phyloP scores from a whole-genome alignment of 2,888 invertebrate species.

The Thecocarcelia acutangulata region DNA sequence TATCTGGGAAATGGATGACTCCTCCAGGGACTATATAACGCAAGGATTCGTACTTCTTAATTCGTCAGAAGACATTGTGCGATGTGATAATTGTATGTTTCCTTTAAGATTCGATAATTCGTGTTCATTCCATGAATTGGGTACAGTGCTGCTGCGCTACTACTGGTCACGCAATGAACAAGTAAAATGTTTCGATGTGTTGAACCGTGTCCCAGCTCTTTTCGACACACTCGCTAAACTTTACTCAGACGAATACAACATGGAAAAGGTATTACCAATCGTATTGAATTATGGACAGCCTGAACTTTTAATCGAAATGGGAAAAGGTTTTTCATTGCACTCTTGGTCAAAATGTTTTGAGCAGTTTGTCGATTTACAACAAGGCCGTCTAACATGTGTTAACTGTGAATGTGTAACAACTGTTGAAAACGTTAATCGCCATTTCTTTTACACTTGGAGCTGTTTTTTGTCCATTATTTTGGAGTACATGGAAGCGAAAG shows the following conservation, averaged over 20 bases:
- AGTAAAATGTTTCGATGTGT: slow-evolving; percentile 79
- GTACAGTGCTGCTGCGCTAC: slow-evolving; percentile 79
- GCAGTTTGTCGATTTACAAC: slow-evolving; percentile 79
- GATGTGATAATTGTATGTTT: slow-evolving; percentile 79
- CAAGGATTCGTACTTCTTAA: slow-evolving; percentile 79
- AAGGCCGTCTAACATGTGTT: slow-evolving; percentile 78
- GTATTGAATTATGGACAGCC: slow-evolving; percentile 79
- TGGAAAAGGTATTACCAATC: slow-evolving; percentile 80
- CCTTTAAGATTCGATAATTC: slow-evolving; percentile 79
- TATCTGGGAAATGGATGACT: slow-evolving; percentile 81
- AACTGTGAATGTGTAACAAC: slow-evolving; percentile 79
- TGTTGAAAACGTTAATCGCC: slow-evolving; percentile 77
- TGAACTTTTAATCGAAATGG: slow-evolving; percentile 78
- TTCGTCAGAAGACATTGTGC: slow-evolving; percentile 75
- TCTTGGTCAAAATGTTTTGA: slow-evolving; percentile 81
- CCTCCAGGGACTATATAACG: slow-evolving; percentile 80
- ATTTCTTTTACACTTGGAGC: slow-evolving; percentile 81
- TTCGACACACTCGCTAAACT: slow-evolving; percentile 80
- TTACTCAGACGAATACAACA: slow-evolving; percentile 79
- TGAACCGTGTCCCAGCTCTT: slow-evolving; percentile 79
- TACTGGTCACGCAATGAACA: slow-evolving; percentile 81
- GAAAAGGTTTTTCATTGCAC: slow-evolving; percentile 74
- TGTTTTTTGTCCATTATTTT: slow-evolving; percentile 79
- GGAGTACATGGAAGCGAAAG: slow-evolving; percentile 77
- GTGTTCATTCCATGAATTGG: slow-evolving; percentile 79